phyloP scores from a whole-genome alignment of 2,113 vertebrate species.

The Ornithorhynchus anatinus region DNA sequence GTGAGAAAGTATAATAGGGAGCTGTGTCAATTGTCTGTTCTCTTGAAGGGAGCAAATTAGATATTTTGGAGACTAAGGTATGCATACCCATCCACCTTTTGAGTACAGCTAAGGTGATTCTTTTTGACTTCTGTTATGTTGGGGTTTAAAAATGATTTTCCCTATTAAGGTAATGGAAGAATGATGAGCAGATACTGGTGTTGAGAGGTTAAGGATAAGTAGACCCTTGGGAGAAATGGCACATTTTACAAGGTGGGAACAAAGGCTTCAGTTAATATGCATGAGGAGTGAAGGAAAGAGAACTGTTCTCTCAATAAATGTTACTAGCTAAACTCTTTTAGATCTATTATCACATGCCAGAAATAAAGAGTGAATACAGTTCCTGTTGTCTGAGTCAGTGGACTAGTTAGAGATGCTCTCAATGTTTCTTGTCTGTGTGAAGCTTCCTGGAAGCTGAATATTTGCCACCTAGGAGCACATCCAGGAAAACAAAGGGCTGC shows the following conservation, averaged over 20 bases:
- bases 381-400: no score
- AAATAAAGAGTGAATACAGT: not conserved
- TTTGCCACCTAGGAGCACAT: no score
- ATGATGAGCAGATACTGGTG: not conserved
- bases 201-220: not conserved
- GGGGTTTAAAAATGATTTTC: not conserved
- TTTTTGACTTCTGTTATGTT: not conserved
- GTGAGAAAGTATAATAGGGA: not conserved
- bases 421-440: no score
- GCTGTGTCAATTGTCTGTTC: no score
- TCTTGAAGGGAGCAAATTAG: no score
- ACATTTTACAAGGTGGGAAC: constrained; percentile 20
- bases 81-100: no score
- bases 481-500: no score
- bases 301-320: not conserved
- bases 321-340: not conserved
- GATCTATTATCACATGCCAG: not conserved
- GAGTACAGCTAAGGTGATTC: no score
- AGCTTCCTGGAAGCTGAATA: no score
- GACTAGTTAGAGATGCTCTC: no score
- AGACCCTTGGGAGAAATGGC: not conserved
- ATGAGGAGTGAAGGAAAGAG: constrained; percentile 14
- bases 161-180: not conserved
- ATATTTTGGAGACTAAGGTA: no score
- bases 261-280: constrained; percentile 17